Evolutionary conservation across 2,113 vertebrate genomes (phyloP).

Genomic region (Alethe diademata): DNA sequence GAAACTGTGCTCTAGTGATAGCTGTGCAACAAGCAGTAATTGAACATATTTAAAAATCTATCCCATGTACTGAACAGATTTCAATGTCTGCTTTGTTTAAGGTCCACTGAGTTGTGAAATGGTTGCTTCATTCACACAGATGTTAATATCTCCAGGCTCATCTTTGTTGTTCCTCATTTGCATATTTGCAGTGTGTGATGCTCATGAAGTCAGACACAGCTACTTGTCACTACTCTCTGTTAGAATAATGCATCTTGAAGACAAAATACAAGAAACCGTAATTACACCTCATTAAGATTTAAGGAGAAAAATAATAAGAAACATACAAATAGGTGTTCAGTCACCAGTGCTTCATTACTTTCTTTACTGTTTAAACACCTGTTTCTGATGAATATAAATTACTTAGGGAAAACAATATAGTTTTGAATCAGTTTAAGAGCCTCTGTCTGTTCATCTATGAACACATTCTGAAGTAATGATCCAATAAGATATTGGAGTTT

Average conservation of each 20-base stretch:
- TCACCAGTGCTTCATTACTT: conserved; percentile 61
- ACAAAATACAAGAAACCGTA: conserved; percentile 52
- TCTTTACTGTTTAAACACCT: conserved; percentile 62
- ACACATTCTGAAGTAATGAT: conserved; percentile 20
- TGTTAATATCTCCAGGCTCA: conserved; percentile 80
- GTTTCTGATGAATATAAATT: conserved; percentile 67
- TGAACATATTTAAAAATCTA: conserved; percentile 80
- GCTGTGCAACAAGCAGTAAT: conserved; percentile 72
- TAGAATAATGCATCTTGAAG: conserved; percentile 58
- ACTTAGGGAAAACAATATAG: neutral
- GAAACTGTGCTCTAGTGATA: conserved; percentile 68
- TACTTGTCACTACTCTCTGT: conserved; percentile 49
- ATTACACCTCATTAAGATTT: conserved; percentile 74
- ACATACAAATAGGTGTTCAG: conserved; percentile 61
- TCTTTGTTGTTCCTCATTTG: conserved; percentile 74
- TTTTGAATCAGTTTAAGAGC: conserved; percentile 27
- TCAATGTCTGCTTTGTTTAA: conserved; percentile 80
- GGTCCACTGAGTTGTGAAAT: conserved; percentile 83
- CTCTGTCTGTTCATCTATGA: neutral
- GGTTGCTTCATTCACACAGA: conserved; percentile 77
- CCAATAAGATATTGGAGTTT: neutral
- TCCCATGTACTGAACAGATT: conserved; percentile 77
- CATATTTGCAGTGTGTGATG: conserved; percentile 71
- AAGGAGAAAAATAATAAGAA: conserved; percentile 72
- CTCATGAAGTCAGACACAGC: conserved; percentile 57